Evolutionary conservation across 2,113 vertebrate species (phyloP).

Genomic region (Pangasianodon hypophthalmus): DNA sequence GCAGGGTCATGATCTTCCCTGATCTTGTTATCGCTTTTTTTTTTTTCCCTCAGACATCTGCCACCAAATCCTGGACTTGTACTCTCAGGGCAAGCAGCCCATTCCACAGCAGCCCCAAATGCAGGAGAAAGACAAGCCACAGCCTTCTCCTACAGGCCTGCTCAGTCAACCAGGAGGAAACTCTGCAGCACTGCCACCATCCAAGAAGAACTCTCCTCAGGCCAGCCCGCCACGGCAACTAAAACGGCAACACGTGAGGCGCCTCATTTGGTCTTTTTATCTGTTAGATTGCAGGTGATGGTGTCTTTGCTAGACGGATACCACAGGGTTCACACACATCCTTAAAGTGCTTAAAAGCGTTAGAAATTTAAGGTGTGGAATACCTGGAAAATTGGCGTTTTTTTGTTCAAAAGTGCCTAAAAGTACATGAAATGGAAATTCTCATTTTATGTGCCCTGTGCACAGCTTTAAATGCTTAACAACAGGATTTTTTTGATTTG

Average conservation of each 20-base stretch:
- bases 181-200: constrained; percentile 69
- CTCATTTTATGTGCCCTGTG: too few species aligned
- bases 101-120: constrained; percentile 91
- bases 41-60: constrained; percentile 83
- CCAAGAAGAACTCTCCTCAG: constrained; percentile 90
- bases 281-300: not conserved
- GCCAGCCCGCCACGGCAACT: constrained; percentile 87
- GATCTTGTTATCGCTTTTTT: not conserved
- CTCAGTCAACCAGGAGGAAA: constrained; percentile 60
- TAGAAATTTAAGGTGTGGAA: not conserved
- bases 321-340: not conserved
- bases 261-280: not conserved
- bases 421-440: not conserved
- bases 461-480: too few species aligned
- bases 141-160: constrained; percentile 50
- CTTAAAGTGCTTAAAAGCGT: not conserved
- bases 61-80: constrained; percentile 97
- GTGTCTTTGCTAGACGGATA: not conserved
- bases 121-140: constrained; percentile 76
- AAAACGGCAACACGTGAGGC: constrained; percentile 87
- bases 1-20: not conserved
- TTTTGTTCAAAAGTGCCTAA: not conserved
- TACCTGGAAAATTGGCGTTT: not conserved
- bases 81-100: constrained; percentile 97
- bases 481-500: too few species aligned